Evolutionary conservation across 1,140 invertebrate genomes (phyloP).

Genomic region (Teleopsis dalmanni): DNA sequence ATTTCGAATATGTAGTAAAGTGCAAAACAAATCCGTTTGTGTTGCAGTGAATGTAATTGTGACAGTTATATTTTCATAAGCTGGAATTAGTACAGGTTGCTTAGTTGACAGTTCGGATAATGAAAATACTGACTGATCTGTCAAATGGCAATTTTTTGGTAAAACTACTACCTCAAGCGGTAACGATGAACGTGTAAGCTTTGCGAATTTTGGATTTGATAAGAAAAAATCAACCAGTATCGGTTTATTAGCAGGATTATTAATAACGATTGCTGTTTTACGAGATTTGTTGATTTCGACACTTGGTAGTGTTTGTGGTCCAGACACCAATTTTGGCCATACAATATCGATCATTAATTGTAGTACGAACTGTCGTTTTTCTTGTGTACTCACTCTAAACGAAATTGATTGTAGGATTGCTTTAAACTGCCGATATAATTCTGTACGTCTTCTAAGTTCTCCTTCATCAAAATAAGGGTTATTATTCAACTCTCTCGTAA

Average conservation of each 20-base stretch:
- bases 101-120: conserved; percentile 16
- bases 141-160: conserved; percentile 29
- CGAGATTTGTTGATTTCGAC: conserved; percentile 32
- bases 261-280: conserved; percentile 24
- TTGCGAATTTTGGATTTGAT: conserved; percentile 26
- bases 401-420: conserved; percentile 26
- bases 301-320: conserved; percentile 22
- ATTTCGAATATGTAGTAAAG: conserved; percentile 58
- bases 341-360: conserved; percentile 31
- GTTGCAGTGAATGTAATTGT: conserved; percentile 40
- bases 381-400: conserved; percentile 29
- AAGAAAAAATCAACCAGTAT: conserved; percentile 32
- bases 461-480: conserved; percentile 23
- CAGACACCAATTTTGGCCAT: conserved; percentile 38
- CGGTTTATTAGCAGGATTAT: conserved; percentile 31
- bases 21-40: conserved; percentile 39
- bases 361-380: conserved; percentile 31
- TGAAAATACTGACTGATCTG: conserved; percentile 28
- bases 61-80: conserved; percentile 36
- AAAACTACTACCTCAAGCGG: conserved; percentile 36
- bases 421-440: conserved; percentile 31
- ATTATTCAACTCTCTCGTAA: conserved; percentile 4
- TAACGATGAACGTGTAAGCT: conserved; percentile 22
- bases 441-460: conserved; percentile 30
- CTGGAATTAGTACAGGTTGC: conserved; percentile 23